Evolutionary conservation across 2,888 invertebrate genomes (phyloP).

Genomic region (Bellardia bayeri): DNA sequence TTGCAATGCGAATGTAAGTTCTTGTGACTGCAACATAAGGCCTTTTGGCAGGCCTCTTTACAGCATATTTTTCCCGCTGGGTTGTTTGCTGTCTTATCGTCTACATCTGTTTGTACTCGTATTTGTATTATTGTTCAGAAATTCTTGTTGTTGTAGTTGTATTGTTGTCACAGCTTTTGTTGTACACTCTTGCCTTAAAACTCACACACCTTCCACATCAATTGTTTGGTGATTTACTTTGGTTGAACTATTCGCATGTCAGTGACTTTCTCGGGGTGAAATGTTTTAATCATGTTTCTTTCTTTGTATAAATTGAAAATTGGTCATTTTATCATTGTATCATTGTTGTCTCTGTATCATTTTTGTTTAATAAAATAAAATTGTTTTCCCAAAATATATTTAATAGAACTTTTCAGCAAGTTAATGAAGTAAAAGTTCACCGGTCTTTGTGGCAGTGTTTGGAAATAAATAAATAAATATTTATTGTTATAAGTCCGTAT

Average conservation of each 20-base stretch:
- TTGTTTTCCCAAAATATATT: neutral
- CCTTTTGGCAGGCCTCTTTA: too few relatives aligned
- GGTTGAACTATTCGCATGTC: constrained; percentile 5
- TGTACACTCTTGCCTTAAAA: neutral
- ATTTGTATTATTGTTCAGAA: constrained; percentile 16
- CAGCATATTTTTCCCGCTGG: too few relatives aligned
- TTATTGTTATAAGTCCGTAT: too few relatives aligned
- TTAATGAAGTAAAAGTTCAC: neutral
- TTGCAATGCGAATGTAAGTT: too few relatives aligned
- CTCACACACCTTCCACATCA: neutral
- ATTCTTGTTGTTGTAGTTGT: neutral
- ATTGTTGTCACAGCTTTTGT: neutral
- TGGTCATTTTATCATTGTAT: neutral
- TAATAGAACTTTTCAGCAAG: neutral
- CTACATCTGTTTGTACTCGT: constrained; percentile 15
- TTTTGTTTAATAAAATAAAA: constrained; percentile 1
- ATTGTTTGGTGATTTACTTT: neutral
- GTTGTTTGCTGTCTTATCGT: constrained; percentile 30
- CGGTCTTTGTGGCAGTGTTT: too few relatives aligned
- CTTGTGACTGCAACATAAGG: too few relatives aligned
- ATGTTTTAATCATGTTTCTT: constrained; percentile 9
- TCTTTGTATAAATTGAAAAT: neutral
- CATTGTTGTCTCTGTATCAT: neutral
- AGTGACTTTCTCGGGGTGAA: constrained; percentile 23
- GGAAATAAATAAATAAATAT: too few relatives aligned